Percentiles rank a stretch among this genome's conserved stretches.
These are phyloP conservation scores for Conomelus anceps DNA, from an alignment of 2,888 invertebrate genomes.

Conservation along the genomic window DNA sequence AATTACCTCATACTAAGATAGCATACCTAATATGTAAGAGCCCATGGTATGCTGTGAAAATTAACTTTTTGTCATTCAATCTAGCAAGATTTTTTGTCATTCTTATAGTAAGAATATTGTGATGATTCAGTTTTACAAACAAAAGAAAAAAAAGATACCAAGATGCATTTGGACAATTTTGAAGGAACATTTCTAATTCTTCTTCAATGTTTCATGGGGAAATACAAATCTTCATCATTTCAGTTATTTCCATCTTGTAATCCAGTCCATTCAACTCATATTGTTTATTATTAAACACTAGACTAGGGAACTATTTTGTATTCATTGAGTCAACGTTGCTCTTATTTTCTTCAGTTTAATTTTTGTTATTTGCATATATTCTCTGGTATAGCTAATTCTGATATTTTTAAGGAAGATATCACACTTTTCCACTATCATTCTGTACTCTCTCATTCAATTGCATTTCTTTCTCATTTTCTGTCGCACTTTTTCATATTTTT, in stretches of 20 bases:
- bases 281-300: too few relatives aligned
- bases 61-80: too few relatives aligned
- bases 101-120: too few relatives aligned
- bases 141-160: not conserved
- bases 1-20: too few relatives aligned
- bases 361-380: too few relatives aligned
- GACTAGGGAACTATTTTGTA: not conserved
- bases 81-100: too few relatives aligned
- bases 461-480: not conserved
- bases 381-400: too few relatives aligned
- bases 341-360: not conserved
- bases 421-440: not conserved
- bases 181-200: not conserved
- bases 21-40: too few relatives aligned
- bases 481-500: too few relatives aligned
- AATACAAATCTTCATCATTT: not conserved
- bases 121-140: too few relatives aligned
- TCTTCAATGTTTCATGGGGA: not conserved
- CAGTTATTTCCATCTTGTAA: not conserved
- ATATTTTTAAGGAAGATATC: too few relatives aligned
- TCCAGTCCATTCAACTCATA: not conserved
- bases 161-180: not conserved
- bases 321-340: not conserved
- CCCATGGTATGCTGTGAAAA: too few relatives aligned
- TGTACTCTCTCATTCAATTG: not conserved